These are phyloP conservation scores for Entosphenus tridentatus DNA, from an alignment of 2,113 vertebrate species.

Conservation along the genomic window DNA sequence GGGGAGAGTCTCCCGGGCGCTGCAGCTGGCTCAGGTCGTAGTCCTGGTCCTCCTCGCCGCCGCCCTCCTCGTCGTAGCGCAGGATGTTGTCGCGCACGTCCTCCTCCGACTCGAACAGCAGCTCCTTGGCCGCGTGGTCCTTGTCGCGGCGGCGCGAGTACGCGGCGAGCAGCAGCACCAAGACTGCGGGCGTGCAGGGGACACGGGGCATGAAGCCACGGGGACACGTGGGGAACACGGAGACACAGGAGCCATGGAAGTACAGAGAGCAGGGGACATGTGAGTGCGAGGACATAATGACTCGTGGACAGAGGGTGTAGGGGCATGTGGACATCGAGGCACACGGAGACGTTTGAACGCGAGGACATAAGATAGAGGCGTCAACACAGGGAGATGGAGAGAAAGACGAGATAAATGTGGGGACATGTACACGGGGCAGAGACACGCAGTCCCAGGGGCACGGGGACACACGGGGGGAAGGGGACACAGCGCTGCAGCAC, in stretches of 20 bases:
- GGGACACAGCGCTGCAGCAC: too few species aligned
- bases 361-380: too few species aligned
- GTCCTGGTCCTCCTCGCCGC: constrained; percentile 4
- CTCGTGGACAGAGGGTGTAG: too few species aligned
- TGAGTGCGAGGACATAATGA: too few species aligned
- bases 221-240: constrained; percentile 9
- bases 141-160: constrained; percentile 3
- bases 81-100: constrained; percentile 1
- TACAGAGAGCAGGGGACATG: too few species aligned
- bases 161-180: constrained; percentile 2
- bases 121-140: constrained; percentile 5
- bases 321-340: too few species aligned
- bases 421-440: too few species aligned
- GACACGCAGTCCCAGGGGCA: too few species aligned
- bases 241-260: constrained; percentile 9
- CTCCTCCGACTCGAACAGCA: constrained; percentile 2
- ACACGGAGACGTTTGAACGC: too few species aligned
- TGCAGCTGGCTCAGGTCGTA: constrained; percentile 6
- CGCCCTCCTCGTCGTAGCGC: constrained; percentile 1
- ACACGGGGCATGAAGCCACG: not conserved
- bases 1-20: not conserved
- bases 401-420: too few species aligned
- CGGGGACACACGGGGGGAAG: too few species aligned
- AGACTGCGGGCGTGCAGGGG: not conserved
- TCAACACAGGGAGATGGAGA: too few species aligned